Evolutionary conservation across 2,888 invertebrate species (phyloP), one percentile per base, ranked within the genome.

Genomic region (Leucoma salicis): DNA sequence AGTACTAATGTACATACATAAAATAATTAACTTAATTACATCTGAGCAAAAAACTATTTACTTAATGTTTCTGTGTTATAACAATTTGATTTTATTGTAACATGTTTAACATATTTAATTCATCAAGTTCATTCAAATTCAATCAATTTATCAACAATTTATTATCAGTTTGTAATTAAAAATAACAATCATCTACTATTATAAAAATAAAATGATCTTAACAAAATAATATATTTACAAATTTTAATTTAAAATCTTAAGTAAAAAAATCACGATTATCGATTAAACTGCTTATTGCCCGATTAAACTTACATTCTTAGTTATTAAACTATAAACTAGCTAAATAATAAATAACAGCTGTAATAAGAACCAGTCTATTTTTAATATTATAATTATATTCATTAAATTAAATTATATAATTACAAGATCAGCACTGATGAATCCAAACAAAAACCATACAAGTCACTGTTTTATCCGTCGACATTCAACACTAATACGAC

Each of bases 331-430:
- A 54, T 40, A 16, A 66, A 63, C 42, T 63, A 76, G 62, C 59
- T 87, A 88, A 73, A 88, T 74, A 88, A 86, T 88, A 88, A 88
- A 88, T 88, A 88, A 88, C 88, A 85, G 74, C 74, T 71, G 63
- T 63, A 55, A 69, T 70, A 74, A 69, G 68, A 78, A 77, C 80
- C 80, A 85, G 82, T 82, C 82, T 66, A 67, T 66, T 68, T 64
- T 64, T 64, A 60, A 65, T 63, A 56, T 54, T 29, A 29, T 8
- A 29, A 29, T 54, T 57, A 56, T 53, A 50, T 48, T 41, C 50
- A 48, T 38, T 54, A 57, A 53, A 27, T 35, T 58, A 54, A 44
- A 46, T 57, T 47, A 50, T 53, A 55, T 50, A 54, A 60, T 54
- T 61, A 64, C 50, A 64, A 65, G 57, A 64, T 65, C 58, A 70